Evolutionary conservation across 2,113 vertebrate genomes (phyloP), one percentile per base, ranked within the genome.

Genomic region (Myiopsitta monachus): DNA sequence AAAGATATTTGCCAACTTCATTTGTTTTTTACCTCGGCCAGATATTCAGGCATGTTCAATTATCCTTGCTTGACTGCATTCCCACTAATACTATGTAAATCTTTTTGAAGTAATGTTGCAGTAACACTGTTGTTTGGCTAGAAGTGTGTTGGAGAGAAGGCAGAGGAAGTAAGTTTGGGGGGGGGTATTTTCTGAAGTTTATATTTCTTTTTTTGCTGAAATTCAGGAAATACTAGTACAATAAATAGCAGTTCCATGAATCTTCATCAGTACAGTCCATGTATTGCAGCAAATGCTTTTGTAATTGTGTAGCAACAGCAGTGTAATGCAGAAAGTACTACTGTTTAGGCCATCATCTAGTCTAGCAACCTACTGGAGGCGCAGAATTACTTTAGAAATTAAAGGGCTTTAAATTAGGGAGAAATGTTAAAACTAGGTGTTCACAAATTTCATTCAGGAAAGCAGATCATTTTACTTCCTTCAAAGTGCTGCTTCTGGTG

Each of bases 201-300:
- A 1, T 9, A 18, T 64, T 88, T 81, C 23, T 51, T 31, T 70
- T 70, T 70, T 55, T 26, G 11, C 55, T 87, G 47, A 69, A 64
- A 72, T 73, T 76, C 19, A 13, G n/a, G 22, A 89, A 85, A n/a
- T 87, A 7, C 6, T n/a, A 9, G 22, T 64, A 28, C 1, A 2
- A 62, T 33, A 66, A 89, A 73, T 47, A 79, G 15, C 47, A 61
- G 8, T 78, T 83, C 22, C 4, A 0, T 0, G 0, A 41, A 51
- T 86, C 14, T 12, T 75, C 31, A 14, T 83, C 18, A 33, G 27
- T 70, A 28, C 19, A 55, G 16, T 44, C 44, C 2, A 0, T 61
- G 9, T n/a, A 55, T 47, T 22, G 1, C 12, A 57, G 44, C 19
- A 47, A 63, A 62, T 1, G 28, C 46, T 64, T 87, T 54, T 57